Conservation (phyloP, 2,888 invertebrate species). For the Micoletzkya japonica region DNA sequence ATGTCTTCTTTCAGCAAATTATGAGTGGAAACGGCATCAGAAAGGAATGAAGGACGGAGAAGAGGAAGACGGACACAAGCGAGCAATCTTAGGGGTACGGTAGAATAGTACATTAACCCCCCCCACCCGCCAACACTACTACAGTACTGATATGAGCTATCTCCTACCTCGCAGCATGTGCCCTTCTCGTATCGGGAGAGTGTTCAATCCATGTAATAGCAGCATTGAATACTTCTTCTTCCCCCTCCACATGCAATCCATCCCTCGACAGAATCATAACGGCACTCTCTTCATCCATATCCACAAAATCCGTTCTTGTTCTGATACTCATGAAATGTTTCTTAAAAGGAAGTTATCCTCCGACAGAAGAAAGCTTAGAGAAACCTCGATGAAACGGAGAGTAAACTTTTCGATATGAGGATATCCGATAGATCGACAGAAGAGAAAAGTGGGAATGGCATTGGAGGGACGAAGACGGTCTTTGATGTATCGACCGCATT, state of each 20-base stretch:
- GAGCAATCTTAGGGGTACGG: constrained; percentile 68
- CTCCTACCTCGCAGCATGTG: constrained; percentile 38
- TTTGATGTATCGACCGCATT: constrained; percentile 80
- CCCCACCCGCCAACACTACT: neutral
- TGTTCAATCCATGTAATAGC: constrained; percentile 80
- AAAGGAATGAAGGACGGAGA: constrained; percentile 79
- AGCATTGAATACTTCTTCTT: constrained; percentile 82
- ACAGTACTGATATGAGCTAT: neutral
- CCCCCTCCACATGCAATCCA: constrained; percentile 77
- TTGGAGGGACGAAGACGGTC: constrained; percentile 64
- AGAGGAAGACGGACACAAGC: constrained; percentile 79
- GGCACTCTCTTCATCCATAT: constrained; percentile 47
- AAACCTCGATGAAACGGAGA: constrained; percentile 23
- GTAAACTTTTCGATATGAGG: constrained; percentile 6
- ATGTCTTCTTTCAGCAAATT: constrained; percentile 73
- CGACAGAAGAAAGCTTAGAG: neutral
- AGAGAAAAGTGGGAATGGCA: constrained; percentile 39
- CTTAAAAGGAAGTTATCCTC: constrained; percentile 67
- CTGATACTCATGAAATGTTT: constrained; percentile 80
- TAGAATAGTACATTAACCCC: neutral
- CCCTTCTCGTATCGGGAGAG: constrained; percentile 70
- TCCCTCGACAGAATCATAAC: constrained; percentile 74
- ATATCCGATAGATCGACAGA: constrained; percentile 35
- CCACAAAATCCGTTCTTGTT: constrained; percentile 77
- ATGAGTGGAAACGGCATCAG: constrained; percentile 71